Percentiles rank a stretch among this genome's conserved stretches.
Conservation (phyloP, 2,888 invertebrate species). For the Prostheceraeus crozeri region DNA sequence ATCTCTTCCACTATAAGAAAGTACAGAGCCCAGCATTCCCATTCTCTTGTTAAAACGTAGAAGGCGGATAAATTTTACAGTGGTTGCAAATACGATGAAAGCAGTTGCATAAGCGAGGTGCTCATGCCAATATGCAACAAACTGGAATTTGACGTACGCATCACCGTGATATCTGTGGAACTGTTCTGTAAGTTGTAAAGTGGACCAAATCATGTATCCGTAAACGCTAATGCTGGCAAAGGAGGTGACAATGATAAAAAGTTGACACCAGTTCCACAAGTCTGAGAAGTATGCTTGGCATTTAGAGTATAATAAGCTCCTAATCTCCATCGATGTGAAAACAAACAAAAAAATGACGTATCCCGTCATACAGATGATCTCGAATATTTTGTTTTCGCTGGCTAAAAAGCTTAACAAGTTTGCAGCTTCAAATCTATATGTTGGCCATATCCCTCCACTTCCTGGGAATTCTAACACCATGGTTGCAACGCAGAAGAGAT, state of each 20-base stretch:
- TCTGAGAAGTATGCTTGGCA: slow-evolving; percentile 48
- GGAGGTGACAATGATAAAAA: slow-evolving; percentile 50
- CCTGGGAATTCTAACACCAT: slow-evolving; percentile 52
- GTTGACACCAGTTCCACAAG: slow-evolving; percentile 51
- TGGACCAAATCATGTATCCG: slow-evolving; percentile 27
- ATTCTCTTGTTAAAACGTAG: slow-evolving; percentile 42
- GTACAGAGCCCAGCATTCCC: slow-evolving; percentile 47
- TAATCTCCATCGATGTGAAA: slow-evolving; percentile 53
- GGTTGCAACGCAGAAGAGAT: slow-evolving; percentile 51
- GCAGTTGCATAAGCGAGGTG: slow-evolving; percentile 37
- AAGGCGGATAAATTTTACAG: slow-evolving; percentile 42
- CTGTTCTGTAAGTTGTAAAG: slow-evolving; percentile 28
- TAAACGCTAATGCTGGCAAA: slow-evolving; percentile 48
- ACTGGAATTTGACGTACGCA: slow-evolving; percentile 40
- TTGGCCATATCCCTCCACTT: slow-evolving; percentile 50
- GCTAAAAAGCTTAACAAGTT: slow-evolving; percentile 50
- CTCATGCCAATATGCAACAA: slow-evolving; percentile 40
- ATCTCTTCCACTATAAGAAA: slow-evolving; percentile 47
- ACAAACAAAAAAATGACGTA: slow-evolving; percentile 51
- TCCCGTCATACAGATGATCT: slow-evolving; percentile 43
- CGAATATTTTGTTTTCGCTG: slow-evolving; percentile 33
- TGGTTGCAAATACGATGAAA: slow-evolving; percentile 41
- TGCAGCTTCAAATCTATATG: slow-evolving; percentile 53
- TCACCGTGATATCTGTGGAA: slow-evolving; percentile 36
- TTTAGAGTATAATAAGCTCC: slow-evolving; percentile 46